Evolutionary conservation across 2,888 invertebrate genomes (phyloP).

Genomic region (Microctonus aethiopoides): DNA sequence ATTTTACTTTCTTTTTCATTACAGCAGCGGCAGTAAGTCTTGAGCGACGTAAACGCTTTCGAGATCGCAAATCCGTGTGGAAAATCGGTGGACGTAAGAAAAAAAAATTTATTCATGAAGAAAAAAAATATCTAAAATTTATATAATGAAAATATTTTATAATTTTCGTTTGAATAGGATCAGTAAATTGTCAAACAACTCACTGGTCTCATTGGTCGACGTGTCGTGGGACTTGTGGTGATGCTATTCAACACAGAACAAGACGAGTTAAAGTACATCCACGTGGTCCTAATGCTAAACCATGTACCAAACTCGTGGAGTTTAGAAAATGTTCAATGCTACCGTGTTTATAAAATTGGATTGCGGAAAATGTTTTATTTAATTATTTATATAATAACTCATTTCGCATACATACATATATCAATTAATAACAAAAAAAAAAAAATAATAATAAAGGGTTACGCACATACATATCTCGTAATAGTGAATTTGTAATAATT

Average conservation of each 20-base stretch:
- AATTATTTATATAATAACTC: not conserved
- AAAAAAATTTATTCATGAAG: not conserved
- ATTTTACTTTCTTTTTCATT: not conserved
- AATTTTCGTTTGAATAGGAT: constrained; percentile 29
- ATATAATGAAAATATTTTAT: constrained; percentile 4
- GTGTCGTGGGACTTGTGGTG: constrained; percentile 88
- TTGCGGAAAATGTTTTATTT: not conserved
- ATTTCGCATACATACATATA: too few relatives aligned
- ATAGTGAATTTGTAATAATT: constrained; percentile 14
- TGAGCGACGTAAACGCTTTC: constrained; percentile 37
- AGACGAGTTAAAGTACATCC: constrained; percentile 71
- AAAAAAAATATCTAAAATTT: not conserved
- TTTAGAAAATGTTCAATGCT: constrained; percentile 51
- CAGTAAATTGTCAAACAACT: constrained; percentile 57
- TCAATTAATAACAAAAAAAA: not conserved
- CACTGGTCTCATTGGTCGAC: constrained; percentile 86
- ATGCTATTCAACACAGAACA: constrained; percentile 79
- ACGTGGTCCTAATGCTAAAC: constrained; percentile 54
- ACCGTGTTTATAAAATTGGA: constrained; percentile 31
- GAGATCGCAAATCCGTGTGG: constrained; percentile 29
- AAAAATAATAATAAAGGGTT: not conserved
- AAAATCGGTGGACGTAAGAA: constrained; percentile 21
- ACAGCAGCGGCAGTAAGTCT: constrained; percentile 16
- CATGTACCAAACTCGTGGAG: constrained; percentile 62
- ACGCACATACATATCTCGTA: constrained; percentile 6